These are phyloP conservation scores for Cyanoliseus patagonus DNA, from an alignment of 2,113 vertebrate species.

Conservation along the genomic window DNA sequence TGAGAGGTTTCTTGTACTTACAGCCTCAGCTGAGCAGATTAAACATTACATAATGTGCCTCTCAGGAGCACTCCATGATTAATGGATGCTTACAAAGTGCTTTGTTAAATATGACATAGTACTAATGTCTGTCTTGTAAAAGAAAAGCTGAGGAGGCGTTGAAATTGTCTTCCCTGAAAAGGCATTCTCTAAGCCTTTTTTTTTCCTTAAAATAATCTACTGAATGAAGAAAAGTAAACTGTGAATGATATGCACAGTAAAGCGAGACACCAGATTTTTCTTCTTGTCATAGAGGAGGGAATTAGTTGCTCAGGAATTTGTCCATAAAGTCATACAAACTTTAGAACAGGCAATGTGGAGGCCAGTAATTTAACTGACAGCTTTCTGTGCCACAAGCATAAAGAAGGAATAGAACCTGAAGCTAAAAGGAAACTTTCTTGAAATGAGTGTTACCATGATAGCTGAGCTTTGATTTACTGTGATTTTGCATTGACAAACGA, in stretches of 20 bases:
- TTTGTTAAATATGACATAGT: slow-evolving; percentile 51
- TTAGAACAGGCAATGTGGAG: not conserved
- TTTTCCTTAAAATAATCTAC: not conserved
- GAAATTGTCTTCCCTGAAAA: not conserved
- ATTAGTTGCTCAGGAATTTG: not conserved
- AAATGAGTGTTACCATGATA: not conserved
- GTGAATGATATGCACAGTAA: not conserved
- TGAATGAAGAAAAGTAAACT: not conserved
- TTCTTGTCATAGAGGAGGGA: not conserved
- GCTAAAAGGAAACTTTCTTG: not conserved
- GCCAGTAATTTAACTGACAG: not conserved
- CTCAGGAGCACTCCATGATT: slow-evolving; percentile 59
- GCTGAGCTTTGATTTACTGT: not conserved
- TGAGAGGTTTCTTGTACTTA: slow-evolving; percentile 56
- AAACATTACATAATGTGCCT: slow-evolving; percentile 62
- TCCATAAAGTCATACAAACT: not conserved
- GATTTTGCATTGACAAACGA: not conserved
- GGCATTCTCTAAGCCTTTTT: not conserved
- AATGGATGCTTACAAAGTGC: slow-evolving; percentile 58
- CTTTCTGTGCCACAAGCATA: not conserved
- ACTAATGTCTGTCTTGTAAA: not conserved
- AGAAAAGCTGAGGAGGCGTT: not conserved
- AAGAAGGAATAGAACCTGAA: not conserved
- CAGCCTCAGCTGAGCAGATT: slow-evolving; percentile 50
- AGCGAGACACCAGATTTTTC: not conserved